These are phyloP conservation scores for Epistrophella euchroma DNA, from an alignment of 2,888 invertebrate genomes.

Conservation along the genomic window DNA sequence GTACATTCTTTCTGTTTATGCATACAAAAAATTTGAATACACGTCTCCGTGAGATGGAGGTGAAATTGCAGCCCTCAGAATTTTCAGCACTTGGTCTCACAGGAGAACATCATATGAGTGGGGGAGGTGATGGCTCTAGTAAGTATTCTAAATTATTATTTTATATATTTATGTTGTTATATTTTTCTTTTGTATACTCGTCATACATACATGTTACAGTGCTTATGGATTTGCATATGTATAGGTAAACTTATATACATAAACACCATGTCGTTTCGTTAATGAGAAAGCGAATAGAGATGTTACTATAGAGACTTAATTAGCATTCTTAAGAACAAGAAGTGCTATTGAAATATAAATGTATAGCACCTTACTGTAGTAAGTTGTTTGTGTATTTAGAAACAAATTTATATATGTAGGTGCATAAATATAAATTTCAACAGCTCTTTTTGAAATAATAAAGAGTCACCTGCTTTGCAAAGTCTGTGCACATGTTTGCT, in stretches of 20 bases:
- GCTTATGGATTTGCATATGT: neutral
- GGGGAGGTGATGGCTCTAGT: slow-evolving; percentile 80
- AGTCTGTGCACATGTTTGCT: slow-evolving; percentile 2
- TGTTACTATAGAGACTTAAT: slow-evolving; percentile 49
- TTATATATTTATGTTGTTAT: slow-evolving; percentile 1
- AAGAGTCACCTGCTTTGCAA: slow-evolving; percentile 29
- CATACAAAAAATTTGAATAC: slow-evolving; percentile 93
- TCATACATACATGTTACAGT: neutral
- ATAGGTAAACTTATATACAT: neutral
- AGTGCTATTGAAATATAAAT: slow-evolving; percentile 24
- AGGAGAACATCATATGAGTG: slow-evolving; percentile 82
- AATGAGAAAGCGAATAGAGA: slow-evolving; percentile 53
- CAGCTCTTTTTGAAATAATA: slow-evolving; percentile 27
- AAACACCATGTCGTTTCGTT: slow-evolving; percentile 34
- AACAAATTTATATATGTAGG: no score
- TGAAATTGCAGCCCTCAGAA: slow-evolving; percentile 88
- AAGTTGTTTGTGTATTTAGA: neutral
- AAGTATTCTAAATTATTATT: slow-evolving; percentile 78
- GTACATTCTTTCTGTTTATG: slow-evolving; percentile 92
- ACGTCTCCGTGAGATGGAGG: slow-evolving; percentile 92
- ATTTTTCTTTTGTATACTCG: neutral
- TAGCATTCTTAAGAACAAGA: slow-evolving; percentile 38
- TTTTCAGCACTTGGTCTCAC: slow-evolving; percentile 84
- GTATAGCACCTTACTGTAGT: slow-evolving; percentile 1
- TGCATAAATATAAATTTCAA: neutral